Evolutionary conservation across 2,888 invertebrate genomes (phyloP), one percentile per base, ranked within the genome.

Genomic region (Papilio elwesi): DNA sequence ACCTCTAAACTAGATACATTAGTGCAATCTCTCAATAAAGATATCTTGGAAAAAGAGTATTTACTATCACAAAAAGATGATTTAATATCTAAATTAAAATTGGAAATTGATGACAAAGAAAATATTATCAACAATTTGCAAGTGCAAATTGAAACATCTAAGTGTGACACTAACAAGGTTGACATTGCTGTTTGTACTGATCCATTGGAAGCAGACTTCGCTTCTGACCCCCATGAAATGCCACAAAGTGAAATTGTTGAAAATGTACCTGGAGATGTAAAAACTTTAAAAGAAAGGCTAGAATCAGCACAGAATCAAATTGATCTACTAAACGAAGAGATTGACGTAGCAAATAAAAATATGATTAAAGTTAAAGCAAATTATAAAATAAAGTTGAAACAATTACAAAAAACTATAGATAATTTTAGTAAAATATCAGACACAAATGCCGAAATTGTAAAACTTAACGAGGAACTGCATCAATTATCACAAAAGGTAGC

Each of bases 361-460:
- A 96, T 96, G 95, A 95, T 97, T 66, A 97, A 97, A 90, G 94
- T 96, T 10, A 97, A 97, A 85, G 96, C 96, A 3, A 95, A 95
- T 78, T 95, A 96, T 81, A 96, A 96, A 85, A 89, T 94, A 72
- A 97, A 97, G 90, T 86, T 96, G 63, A 97, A 97, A 85, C 96
- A 96, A 83, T 90, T 97, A 82, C 97, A 96, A 81, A 97, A 96
- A 82, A 96, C 97, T 81, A 94, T 96, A 51, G 95, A 96, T 76
- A 94, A 94, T 79, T 94, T 96, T 70, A 95, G 95, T 80, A 95
- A 96, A 92, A 93, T 95, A 55, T 95, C 95, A 53, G 96, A 97
- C 83, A 86, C 94, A 13, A 96, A 96, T 86, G 95, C 95, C 53
- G 96, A 97, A 85, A 93, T 97, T 73, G 94, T 96, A 0, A 94